Evolutionary conservation across 2,113 vertebrate species (phyloP).

Genomic region (Hippocampus comes): DNA sequence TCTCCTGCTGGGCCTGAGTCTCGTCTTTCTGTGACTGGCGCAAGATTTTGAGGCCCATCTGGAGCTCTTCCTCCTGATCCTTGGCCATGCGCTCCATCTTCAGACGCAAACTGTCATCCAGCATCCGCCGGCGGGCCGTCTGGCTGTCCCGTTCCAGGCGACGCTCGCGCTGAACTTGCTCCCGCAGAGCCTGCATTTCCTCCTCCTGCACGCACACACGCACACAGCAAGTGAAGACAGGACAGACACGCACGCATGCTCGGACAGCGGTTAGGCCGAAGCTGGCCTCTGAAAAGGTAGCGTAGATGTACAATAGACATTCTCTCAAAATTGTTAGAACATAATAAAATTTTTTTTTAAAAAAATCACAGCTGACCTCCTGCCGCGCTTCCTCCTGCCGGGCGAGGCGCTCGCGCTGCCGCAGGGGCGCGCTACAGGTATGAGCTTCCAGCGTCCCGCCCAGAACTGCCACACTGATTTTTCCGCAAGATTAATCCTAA

Average conservation of each 20-base stretch:
- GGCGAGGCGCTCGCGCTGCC: slow-evolving; percentile 48
- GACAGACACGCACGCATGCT: not conserved
- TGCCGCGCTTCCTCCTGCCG: slow-evolving; percentile 76
- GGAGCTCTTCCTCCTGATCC: slow-evolving; percentile 75
- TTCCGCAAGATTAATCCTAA: not conserved
- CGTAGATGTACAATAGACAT: not conserved
- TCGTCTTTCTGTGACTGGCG: slow-evolving; percentile 63
- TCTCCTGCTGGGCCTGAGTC: slow-evolving; percentile 61
- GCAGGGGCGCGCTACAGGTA: too few relatives aligned
- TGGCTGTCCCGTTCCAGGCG: slow-evolving; percentile 58
- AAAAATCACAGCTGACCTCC: slow-evolving; percentile 51
- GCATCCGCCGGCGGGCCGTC: slow-evolving; percentile 44
- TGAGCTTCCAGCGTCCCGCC: slow-evolving; percentile 49
- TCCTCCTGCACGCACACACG: slow-evolving; percentile 63
- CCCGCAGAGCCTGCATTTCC: slow-evolving; percentile 58
- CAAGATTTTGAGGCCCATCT: slow-evolving; percentile 75
- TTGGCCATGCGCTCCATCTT: slow-evolving; percentile 70
- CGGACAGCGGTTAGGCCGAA: too few relatives aligned
- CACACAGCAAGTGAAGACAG: not conserved
- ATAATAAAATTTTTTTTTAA: too few relatives aligned
- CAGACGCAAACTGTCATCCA: slow-evolving; percentile 69
- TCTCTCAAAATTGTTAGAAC: too few relatives aligned
- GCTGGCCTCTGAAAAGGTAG: too few relatives aligned
- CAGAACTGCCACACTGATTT: slow-evolving; percentile 5
- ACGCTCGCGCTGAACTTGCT: slow-evolving; percentile 70